Evolutionary conservation across 35 echinoderm and acorn worm species (phyloP).

Genomic region (Lytechinus pictus): DNA sequence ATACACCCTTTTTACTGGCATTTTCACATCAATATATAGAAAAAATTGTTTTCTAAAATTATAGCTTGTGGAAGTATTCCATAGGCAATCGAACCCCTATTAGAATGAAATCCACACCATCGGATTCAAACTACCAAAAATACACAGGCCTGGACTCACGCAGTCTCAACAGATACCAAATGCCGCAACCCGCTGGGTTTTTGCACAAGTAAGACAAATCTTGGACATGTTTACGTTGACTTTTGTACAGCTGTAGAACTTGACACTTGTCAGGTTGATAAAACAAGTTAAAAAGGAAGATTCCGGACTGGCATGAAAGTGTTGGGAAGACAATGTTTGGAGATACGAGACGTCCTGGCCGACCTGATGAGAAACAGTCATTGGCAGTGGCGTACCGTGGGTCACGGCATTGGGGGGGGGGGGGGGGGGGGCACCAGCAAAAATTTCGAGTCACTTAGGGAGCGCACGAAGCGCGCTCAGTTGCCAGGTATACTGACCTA

Average conservation of each 20-base stretch:
- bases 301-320: not conserved
- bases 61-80: not conserved
- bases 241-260: not conserved
- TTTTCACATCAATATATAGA: not conserved
- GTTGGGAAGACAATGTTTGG: not conserved
- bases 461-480: too few relatives aligned
- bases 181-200: not conserved
- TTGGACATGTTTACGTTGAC: slow-evolving; percentile 11
- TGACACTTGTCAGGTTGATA: not conserved
- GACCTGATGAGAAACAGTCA: not conserved
- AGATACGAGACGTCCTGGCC: not conserved
- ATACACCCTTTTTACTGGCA: too few relatives aligned
- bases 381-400: too few relatives aligned
- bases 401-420: too few relatives aligned
- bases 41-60: not conserved
- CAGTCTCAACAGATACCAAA: not conserved
- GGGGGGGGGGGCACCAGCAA: too few relatives aligned
- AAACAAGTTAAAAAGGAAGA: not conserved
- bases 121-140: not conserved
- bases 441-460: too few relatives aligned
- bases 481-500: too few relatives aligned
- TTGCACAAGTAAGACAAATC: slow-evolving; percentile 4
- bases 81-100: not conserved
- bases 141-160: not conserved
- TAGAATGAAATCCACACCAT: not conserved